phyloP scores from a whole-genome alignment of 1,140 invertebrate genomes.

The Diorhabda sublineata region DNA sequence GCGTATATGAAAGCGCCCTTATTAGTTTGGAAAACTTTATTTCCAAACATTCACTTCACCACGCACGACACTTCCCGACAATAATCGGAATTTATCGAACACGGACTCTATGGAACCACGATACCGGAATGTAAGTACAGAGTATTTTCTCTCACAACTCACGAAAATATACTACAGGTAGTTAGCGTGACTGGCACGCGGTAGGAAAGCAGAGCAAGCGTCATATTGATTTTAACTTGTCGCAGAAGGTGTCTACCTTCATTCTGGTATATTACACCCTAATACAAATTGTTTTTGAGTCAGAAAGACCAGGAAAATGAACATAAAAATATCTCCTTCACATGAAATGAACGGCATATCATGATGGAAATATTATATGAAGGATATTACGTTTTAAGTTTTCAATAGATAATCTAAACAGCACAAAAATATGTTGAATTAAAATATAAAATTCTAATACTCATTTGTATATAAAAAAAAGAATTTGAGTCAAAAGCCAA shows the following conservation, averaged over 20 bases:
- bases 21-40: not conserved
- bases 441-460: no score
- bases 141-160: conserved; percentile 29
- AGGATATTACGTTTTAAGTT: no score
- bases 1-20: no score
- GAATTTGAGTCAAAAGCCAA: no score
- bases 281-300: conserved; percentile 9
- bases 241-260: conserved; percentile 28
- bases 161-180: conserved; percentile 37
- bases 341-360: no score
- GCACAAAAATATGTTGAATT: no score
- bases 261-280: conserved; percentile 18
- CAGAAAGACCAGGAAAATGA: not conserved
- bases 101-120: conserved; percentile 34
- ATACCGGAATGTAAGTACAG: conserved; percentile 39
- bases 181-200: conserved; percentile 39
- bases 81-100: conserved; percentile 35
- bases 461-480: no score
- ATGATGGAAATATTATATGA: no score
- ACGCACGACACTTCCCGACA: conserved; percentile 34
- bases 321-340: no score
- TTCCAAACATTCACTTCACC: conserved; percentile 33
- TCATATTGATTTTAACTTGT: conserved; percentile 47
- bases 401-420: no score
- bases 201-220: conserved; percentile 41